Evolutionary conservation across 2,888 invertebrate species (phyloP), one percentile per base, ranked within the genome.

Genomic region (Eudasyphora cyanicolor): DNA sequence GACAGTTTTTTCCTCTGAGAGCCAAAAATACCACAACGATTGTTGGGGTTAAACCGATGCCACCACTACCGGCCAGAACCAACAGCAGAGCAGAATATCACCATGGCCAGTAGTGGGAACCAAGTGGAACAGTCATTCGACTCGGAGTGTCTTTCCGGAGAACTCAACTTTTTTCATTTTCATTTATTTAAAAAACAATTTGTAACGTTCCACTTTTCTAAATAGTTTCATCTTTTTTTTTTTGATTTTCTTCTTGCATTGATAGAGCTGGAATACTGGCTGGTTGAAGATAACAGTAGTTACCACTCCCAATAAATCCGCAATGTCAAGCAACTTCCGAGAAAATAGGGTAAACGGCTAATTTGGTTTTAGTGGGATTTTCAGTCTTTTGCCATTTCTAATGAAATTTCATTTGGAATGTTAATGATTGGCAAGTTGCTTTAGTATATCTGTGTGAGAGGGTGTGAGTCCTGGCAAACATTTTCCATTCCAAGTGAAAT

Each of bases 201-300:
- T 67, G 67, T 67, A 42, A 42, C 67, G 67, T 67, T 67, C 67
- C 67, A 67, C 24, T 67, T 67, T 67, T 42, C 38, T 27, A 67
- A 67, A 67, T 42, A 67, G 42, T 67, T 67, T 7, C 27, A 14
- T 17, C 27, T 6, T 27, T 27, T 19, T n/a, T 54, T 19, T 54
- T 19, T 54, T 54, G 10, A 54, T 54, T 54, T 21, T 27, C 19
- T 49, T 49, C 19, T 17, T 49, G 17, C 17, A n/a, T n/a, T n/a
- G n/a, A n/a, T n/a, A n/a, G n/a, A 45, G 57, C 57, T 57, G 57
- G 27, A n/a, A n/a, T n/a, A n/a, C n/a, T n/a, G n/a, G n/a, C n/a
- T 27, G 27, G 60, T 60, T 29, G 60, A n/a, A n/a, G n/a, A 60
- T 60, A 60, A 60, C 60, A 60, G 29, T 32, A 14, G 29, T 12